Base-by-base conservation (phyloP, 1,140 invertebrate genomes). In the Dinothrombium tinctorium region DNA sequence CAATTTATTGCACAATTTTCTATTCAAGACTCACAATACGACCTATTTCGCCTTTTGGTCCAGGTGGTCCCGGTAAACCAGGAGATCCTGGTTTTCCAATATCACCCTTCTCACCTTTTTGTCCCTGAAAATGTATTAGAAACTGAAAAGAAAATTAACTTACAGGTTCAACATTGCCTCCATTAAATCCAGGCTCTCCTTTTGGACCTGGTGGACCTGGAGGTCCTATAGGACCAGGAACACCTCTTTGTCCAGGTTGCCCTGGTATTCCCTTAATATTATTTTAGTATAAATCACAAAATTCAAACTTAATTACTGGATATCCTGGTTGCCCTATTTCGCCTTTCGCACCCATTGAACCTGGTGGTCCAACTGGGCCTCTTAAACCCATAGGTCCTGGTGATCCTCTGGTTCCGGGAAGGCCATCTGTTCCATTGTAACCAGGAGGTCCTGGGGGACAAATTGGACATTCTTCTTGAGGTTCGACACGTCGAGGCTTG, bases 61-160 rank as follows among this genome's bases (percentile, higher is more conserved):
- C 80, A 20, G 76, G 72, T 23, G 23, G 14, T 0, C 37, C 37
- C 3, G 37, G 37, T n/a, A 15, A 6, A n/a, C 66, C 65, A 24
- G 53, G 43, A 9, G 54, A 40, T 53, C 72, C 72, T 48, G 53
- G 54, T 42, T 48, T 48, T 29, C 76, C 75, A 20, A 58, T 53
- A 42, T 41, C 39, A 35, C 43, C 79, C 14, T 67, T 64, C 36
- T 80, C 73, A 72, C 70, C 46, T 73, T 74, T 72, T 25, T 78
- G 78, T 45, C 69, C 59, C 2, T 61, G 56, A 39, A 79, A 78
- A 46, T 72, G 72, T 52, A 33, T 28, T 21, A 40, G 15, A 9
- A 24, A 24, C 4, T 41, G 11, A 36, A 63, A 66, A 0, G 46
- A 42, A 14, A 65, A 44, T 40, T 3, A 49, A 50, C 40, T 57